Evolutionary conservation across 2,888 invertebrate genomes (phyloP).

Genomic region (Stenotaenia linearis): DNA sequence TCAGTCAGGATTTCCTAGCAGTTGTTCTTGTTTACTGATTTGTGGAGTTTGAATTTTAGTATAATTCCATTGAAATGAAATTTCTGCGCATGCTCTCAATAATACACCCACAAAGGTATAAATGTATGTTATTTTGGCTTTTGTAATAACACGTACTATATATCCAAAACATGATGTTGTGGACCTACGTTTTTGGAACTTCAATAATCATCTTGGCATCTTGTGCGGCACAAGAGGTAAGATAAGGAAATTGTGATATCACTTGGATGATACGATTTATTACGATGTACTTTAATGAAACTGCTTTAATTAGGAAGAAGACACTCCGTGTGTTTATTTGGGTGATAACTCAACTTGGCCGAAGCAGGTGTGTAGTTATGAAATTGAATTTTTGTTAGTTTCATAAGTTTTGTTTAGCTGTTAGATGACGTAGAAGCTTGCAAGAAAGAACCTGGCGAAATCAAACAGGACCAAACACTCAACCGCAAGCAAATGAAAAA

Average conservation of each 20-base stretch:
- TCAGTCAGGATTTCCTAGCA: too few species aligned
- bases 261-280: too few species aligned
- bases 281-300: too few species aligned
- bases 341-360: background rate
- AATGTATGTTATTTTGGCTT: too few species aligned
- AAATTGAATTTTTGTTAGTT: too few species aligned
- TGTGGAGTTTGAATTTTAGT: too few species aligned
- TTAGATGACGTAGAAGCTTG: background rate
- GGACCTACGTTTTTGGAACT: background rate
- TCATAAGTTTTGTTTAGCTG: background rate
- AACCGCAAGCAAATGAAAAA: background rate
- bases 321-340: background rate
- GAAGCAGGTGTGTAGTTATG: too few species aligned
- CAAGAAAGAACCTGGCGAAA: background rate
- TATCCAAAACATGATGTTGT: background rate
- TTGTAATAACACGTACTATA: background rate
- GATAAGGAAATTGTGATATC: too few species aligned
- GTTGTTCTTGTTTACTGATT: too few species aligned
- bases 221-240: background rate
- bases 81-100: too few species aligned
- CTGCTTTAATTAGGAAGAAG: background rate
- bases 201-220: background rate
- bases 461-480: background rate
- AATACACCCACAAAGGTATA: too few species aligned
- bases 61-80: too few species aligned